Base-by-base conservation (phyloP, 2,113 vertebrate genomes). In the Hemicordylus capensis region DNA sequence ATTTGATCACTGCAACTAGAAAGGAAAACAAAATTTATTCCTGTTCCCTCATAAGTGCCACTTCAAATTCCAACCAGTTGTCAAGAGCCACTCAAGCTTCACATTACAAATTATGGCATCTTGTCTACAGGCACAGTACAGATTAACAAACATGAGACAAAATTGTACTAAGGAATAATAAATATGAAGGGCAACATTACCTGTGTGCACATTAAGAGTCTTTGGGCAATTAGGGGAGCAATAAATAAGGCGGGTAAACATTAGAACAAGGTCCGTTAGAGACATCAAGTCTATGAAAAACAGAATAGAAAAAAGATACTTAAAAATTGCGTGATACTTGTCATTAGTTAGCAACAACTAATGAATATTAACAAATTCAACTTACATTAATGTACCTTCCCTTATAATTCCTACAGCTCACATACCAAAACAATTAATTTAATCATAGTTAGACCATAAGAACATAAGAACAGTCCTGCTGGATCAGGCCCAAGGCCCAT, bases 171-270 rank as follows among this genome's bases (percentile, higher is more conserved):
- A 82, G 14, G 15, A 76, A 70, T 34, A 85, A 72, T 42, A 76
- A 86, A 74, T 69, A 0, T 75, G 24, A 86, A 15, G 81, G 76
- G 3, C 12, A 87, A 20, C 58, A 87, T 92, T 97, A 99, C 98
- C 98, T 98, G 96, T 87, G 81, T 95, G 93, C 10, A 83, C 85
- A 75, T 86, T 12, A 80, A 93, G 78, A 78, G 83, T 80, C 86
- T 95, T 95, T 76, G 93, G 85, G 56, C 95, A 92, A 89, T 94
- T 94, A 59, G 98, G 97, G 87, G 97, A 97, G 75, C 93, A 97
- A 95, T 97, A 98, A 95, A 98, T 96, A 91, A 98, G 96, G 54
- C 93, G 95, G 58, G 90, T 97, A 93, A 99, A 97, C 76, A 97
- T 95, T 89, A 98, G 96, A 54, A 99, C 87, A 74, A 99, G 87